Percentiles rank a stretch among this genome's conserved stretches.
These are phyloP conservation scores for Scaptomyza reducta DNA, from an alignment of 2,888 invertebrate genomes.

Conservation along the genomic window DNA sequence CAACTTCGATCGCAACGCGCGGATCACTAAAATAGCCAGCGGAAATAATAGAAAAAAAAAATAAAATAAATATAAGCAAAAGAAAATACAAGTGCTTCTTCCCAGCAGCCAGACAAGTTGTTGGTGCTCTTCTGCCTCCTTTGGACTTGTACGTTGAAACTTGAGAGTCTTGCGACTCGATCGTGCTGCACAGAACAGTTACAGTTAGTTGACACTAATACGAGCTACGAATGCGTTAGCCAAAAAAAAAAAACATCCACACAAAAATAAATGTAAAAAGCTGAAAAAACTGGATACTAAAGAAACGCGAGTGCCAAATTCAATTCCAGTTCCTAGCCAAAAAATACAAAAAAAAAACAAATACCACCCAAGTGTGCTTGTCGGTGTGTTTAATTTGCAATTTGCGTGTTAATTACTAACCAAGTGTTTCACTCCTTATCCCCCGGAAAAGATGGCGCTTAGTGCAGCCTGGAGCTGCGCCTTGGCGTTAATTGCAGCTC, in stretches of 20 bases:
- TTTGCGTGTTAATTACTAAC: not conserved
- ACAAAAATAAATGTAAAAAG: slow-evolving; percentile 7
- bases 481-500: slow-evolving; percentile 40
- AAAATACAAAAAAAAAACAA: too few species aligned
- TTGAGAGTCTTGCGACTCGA: slow-evolving; percentile 22
- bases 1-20: slow-evolving; percentile 57
- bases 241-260: slow-evolving; percentile 25
- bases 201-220: slow-evolving; percentile 82
- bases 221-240: slow-evolving; percentile 47
- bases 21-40: slow-evolving; percentile 6
- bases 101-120: slow-evolving; percentile 7
- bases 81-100: slow-evolving; percentile 28
- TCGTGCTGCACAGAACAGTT: slow-evolving; percentile 56
- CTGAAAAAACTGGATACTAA: slow-evolving; percentile 15
- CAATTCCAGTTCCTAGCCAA: slow-evolving; percentile 16
- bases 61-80: slow-evolving; percentile 13
- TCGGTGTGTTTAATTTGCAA: slow-evolving; percentile 16
- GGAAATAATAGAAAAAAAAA: not conserved
- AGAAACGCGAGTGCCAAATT: slow-evolving; percentile 38
- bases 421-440: not conserved
- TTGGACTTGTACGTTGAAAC: slow-evolving; percentile 31
- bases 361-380: slow-evolving; percentile 16
- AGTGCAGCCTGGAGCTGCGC: slow-evolving; percentile 63
- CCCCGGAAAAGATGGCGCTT: slow-evolving; percentile 54
- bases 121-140: slow-evolving; percentile 30